These are phyloP conservation scores for Cheilosia pagana DNA, from an alignment of 2,888 invertebrate genomes.

Conservation along the genomic window DNA sequence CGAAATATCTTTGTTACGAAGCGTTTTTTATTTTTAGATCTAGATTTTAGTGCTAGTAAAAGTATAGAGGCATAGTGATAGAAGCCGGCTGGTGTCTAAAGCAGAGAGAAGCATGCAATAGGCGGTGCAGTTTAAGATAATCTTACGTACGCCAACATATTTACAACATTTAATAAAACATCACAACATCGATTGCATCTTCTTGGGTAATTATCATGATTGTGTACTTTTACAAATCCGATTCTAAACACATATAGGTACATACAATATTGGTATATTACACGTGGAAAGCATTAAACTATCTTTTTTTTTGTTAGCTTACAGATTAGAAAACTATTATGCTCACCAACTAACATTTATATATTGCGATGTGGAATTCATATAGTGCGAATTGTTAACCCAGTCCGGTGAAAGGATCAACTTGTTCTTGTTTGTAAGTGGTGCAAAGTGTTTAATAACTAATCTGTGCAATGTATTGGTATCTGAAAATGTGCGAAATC, in stretches of 20 bases:
- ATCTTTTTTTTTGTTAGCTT: constrained; percentile 19
- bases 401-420: constrained; percentile 22
- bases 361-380: constrained; percentile 3
- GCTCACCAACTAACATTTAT: constrained; percentile 66
- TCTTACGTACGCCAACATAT: constrained; percentile 37
- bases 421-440: constrained; percentile 9
- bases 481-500: constrained; percentile 62
- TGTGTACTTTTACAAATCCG: background rate
- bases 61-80: constrained; percentile 32
- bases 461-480: constrained; percentile 63
- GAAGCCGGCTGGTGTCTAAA: constrained; percentile 15
- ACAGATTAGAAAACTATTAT: constrained; percentile 24
- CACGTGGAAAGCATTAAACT: constrained; percentile 51
- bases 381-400: constrained; percentile 10
- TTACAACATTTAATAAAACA: constrained; percentile 49
- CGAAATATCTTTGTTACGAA: constrained; percentile 47
- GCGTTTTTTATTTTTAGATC: constrained; percentile 19
- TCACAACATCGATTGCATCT: constrained; percentile 22
- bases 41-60: constrained; percentile 1
- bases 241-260: background rate
- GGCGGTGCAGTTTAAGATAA: background rate
- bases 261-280: constrained; percentile 3
- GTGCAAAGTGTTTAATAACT: constrained; percentile 32
- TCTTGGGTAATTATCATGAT: background rate
- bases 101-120: constrained; percentile 32